Conservation (phyloP, 2,888 invertebrate genomes). For the Hirtodrosophila duncani region DNA sequence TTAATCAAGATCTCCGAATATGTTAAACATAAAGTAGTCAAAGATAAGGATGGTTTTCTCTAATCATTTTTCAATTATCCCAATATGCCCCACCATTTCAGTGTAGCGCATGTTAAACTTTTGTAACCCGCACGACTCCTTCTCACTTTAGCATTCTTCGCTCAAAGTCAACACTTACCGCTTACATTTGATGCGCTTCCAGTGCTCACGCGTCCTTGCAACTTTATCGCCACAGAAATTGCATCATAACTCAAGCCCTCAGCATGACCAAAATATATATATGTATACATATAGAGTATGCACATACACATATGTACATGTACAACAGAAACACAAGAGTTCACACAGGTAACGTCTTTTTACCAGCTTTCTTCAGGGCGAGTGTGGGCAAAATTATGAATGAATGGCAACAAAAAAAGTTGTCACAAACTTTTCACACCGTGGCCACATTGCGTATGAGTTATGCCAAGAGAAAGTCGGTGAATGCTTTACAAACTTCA, state of each 20-base stretch:
- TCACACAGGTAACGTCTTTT: conserved; percentile 14
- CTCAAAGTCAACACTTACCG: conserved; percentile 54
- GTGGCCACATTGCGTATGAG: conserved; percentile 59
- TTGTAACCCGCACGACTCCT: no score
- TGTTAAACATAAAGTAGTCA: no score
- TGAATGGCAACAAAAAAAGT: conserved; percentile 26
- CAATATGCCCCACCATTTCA: no score
- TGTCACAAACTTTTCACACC: conserved; percentile 36
- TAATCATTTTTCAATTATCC: no score
- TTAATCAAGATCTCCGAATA: no score
- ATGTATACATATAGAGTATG: conserved; percentile 44
- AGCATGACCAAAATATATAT: conserved; percentile 49
- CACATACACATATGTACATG: conserved; percentile 3
- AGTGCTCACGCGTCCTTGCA: conserved; percentile 49
- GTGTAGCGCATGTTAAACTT: neutral
- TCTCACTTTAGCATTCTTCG: conserved; percentile 5
- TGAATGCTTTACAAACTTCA: conserved; percentile 21
- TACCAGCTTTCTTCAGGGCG: no score
- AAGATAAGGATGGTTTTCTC: no score
- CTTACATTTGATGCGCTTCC: conserved; percentile 38
- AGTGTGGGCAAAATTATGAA: neutral
- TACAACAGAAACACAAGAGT: neutral
- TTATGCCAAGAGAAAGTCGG: conserved; percentile 45
- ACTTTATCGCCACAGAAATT: conserved; percentile 69
- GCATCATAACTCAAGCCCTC: conserved; percentile 68